These are phyloP conservation scores for Podarcis muralis DNA, from an alignment of 2,113 vertebrate species.

Conservation along the genomic window DNA sequence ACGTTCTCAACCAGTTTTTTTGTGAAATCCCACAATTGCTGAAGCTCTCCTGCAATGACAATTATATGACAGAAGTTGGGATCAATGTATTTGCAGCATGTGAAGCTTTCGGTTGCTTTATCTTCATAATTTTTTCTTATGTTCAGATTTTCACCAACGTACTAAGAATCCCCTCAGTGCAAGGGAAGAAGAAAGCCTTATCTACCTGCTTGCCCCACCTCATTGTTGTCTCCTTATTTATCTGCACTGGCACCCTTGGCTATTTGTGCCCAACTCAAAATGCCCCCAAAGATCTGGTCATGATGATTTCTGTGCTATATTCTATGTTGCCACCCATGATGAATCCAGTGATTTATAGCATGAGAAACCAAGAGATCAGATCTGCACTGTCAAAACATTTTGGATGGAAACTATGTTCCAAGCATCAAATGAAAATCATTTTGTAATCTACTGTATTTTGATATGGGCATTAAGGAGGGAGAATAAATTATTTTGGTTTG, in stretches of 20 bases:
- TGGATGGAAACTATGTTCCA: background rate
- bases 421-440: background rate
- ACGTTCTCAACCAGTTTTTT: background rate
- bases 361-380: background rate
- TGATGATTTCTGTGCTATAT: background rate
- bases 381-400: background rate
- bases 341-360: background rate
- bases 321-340: background rate
- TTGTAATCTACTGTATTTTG: background rate
- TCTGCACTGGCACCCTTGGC: background rate
- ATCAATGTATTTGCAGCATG: background rate
- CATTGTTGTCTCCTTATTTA: background rate
- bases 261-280: background rate
- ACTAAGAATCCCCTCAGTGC: background rate
- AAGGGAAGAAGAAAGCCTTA: background rate
- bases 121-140: background rate
- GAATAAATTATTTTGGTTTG: too few species aligned
- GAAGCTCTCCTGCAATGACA: background rate
- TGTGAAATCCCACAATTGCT: background rate
- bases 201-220: background rate
- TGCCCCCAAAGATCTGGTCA: background rate
- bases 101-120: background rate
- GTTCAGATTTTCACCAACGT: background rate
- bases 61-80: background rate
- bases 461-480: too few species aligned